Conservation (phyloP, 1,140 invertebrate genomes). For the Philotrypesis tridentata region DNA sequence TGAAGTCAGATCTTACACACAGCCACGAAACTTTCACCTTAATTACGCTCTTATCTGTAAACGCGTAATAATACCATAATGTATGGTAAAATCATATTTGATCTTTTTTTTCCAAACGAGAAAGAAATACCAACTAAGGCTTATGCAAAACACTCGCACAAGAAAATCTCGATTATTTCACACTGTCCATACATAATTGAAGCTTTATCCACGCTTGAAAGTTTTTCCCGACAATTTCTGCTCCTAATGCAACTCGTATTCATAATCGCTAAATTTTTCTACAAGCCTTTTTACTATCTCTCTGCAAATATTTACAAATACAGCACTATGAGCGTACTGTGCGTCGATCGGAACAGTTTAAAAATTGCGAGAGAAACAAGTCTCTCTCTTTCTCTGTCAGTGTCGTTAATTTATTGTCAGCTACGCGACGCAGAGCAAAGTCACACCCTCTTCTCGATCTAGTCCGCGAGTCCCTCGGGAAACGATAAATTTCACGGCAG, state of each 20-base stretch:
- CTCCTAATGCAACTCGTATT: too few relatives aligned
- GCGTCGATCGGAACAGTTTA: too few relatives aligned
- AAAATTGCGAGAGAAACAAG: too few relatives aligned
- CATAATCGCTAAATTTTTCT: too few relatives aligned
- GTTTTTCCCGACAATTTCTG: too few relatives aligned
- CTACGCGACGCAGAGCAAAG: too few relatives aligned
- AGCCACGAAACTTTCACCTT: conserved; percentile 30
- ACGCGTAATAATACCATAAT: neutral
- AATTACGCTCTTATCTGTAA: neutral
- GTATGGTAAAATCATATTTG: neutral
- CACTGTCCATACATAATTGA: too few relatives aligned
- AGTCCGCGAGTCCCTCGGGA: neutral
- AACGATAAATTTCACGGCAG: neutral
- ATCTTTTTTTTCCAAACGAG: neutral
- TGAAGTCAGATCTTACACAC: neutral
- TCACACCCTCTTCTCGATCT: neutral
- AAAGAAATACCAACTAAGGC: neutral
- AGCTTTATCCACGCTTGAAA: too few relatives aligned
- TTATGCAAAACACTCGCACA: neutral
- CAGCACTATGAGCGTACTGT: too few relatives aligned
- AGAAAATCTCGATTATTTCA: neutral
- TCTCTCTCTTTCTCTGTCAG: too few relatives aligned
- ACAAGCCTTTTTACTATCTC: too few relatives aligned
- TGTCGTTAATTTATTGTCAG: neutral
- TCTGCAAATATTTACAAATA: too few relatives aligned